These are phyloP conservation scores for Drosophila recens DNA, from an alignment of 2,888 invertebrate genomes.

Conservation along the genomic window DNA sequence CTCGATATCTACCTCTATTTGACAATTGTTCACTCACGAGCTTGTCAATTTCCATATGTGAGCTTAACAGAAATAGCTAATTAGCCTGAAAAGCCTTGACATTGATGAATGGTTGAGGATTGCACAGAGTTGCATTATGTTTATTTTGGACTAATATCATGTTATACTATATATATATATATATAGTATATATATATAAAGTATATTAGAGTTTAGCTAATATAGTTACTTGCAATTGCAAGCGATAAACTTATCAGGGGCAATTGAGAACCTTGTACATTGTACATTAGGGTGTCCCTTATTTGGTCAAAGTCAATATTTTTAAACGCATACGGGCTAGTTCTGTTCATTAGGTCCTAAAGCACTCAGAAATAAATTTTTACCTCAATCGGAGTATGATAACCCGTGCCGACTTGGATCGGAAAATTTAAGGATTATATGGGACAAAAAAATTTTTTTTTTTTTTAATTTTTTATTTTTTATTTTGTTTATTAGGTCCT, in stretches of 20 bases:
- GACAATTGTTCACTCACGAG: constrained; percentile 28
- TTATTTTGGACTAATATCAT: not conserved
- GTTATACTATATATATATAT: not conserved
- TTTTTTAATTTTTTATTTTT: no score
- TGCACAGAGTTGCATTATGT: constrained; percentile 27
- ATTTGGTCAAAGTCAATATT: no score
- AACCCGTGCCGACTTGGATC: no score
- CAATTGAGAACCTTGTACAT: constrained; percentile 57
- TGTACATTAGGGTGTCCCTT: no score
- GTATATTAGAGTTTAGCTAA: constrained; percentile 8
- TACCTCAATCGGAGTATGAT: no score
- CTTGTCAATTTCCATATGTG: constrained; percentile 26
- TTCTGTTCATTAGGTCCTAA: no score
- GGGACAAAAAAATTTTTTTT: no score
- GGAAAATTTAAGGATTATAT: no score
- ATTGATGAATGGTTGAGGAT: constrained; percentile 62
- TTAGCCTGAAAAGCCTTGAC: constrained; percentile 56
- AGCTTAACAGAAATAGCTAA: constrained; percentile 52
- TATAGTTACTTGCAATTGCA: constrained; percentile 23
- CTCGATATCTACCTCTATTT: not conserved
- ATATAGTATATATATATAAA: no score
- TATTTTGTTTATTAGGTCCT: no score
- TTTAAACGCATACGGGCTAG: no score
- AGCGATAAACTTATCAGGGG: constrained; percentile 31
- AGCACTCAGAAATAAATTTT: no score